These are phyloP conservation scores for Bibio marci DNA, from an alignment of 2,888 invertebrate species.

Conservation along the genomic window DNA sequence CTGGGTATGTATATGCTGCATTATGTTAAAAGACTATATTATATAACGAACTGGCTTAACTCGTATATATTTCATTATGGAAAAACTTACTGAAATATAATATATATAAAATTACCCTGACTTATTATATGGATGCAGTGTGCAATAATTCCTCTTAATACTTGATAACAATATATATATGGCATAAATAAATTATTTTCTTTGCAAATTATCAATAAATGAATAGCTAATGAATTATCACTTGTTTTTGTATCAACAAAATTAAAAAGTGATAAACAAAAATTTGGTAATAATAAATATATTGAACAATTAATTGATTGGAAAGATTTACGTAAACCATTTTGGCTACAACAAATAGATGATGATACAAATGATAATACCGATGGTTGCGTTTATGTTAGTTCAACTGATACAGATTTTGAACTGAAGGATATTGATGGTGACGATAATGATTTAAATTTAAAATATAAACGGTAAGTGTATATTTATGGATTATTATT, in stretches of 20 bases:
- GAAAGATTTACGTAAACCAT: neutral
- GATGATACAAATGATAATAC: neutral
- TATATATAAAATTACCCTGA: no score
- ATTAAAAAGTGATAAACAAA: neutral
- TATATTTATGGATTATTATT: no score
- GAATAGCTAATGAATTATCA: no score
- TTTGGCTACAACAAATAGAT: neutral
- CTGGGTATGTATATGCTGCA: neutral
- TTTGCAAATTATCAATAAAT: no score
- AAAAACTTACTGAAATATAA: no score
- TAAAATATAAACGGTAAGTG: no score
- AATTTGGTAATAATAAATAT: neutral
- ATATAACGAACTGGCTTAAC: neutral
- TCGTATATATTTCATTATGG: neutral
- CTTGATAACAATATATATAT: no score
- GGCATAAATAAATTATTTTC: no score
- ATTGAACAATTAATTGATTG: neutral
- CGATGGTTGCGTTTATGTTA: neutral
- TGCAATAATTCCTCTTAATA: no score
- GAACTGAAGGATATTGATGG: no score
- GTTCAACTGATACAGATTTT: neutral
- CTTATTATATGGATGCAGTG: no score
- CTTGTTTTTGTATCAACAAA: neutral
- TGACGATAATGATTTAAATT: no score
- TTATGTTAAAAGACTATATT: neutral